Conservation (phyloP, 2,888 invertebrate genomes). For the Hybos culiciformis region DNA sequence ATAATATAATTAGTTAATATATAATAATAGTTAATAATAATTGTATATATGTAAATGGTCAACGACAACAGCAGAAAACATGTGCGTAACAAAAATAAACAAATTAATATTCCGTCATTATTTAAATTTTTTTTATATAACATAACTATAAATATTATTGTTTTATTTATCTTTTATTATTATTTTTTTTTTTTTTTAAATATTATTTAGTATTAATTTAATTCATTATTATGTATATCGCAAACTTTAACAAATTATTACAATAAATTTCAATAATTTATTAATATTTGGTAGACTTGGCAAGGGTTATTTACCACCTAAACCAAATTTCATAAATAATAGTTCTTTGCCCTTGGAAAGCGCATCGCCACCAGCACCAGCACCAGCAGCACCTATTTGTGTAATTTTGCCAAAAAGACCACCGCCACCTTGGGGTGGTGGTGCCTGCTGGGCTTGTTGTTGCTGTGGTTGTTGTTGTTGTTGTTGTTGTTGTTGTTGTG, state of each 20-base stretch:
- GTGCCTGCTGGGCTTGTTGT: conserved; percentile 41
- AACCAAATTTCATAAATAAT: conserved; percentile 87
- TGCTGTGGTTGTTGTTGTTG: conserved; percentile 31
- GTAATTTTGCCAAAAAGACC: conserved; percentile 82
- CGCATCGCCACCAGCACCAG: conserved; percentile 73
- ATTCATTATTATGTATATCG: background rate
- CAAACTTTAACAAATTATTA: conserved; percentile 8
- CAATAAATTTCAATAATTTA: conserved; percentile 28
- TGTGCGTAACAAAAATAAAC: conserved; percentile 31
- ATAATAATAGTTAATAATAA: too few relatives aligned
- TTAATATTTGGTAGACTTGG: conserved; percentile 24
- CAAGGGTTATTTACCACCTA: conserved; percentile 58
- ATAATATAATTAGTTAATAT: too few relatives aligned
- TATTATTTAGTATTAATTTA: background rate
- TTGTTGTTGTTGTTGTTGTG: conserved; percentile 38
- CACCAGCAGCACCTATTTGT: conserved; percentile 67
- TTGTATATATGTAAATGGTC: conserved; percentile 29
- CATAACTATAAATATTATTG: conserved; percentile 1
- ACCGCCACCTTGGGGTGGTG: conserved; percentile 21
- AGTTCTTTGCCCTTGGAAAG: conserved; percentile 87
- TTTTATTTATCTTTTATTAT: background rate
- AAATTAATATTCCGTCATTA: conserved; percentile 3
- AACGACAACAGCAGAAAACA: conserved; percentile 37
- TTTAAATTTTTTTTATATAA: background rate
- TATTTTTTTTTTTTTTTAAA: background rate